phyloP scores from a whole-genome alignment of 2,113 vertebrate genomes.

The Meriones unguiculatus region DNA sequence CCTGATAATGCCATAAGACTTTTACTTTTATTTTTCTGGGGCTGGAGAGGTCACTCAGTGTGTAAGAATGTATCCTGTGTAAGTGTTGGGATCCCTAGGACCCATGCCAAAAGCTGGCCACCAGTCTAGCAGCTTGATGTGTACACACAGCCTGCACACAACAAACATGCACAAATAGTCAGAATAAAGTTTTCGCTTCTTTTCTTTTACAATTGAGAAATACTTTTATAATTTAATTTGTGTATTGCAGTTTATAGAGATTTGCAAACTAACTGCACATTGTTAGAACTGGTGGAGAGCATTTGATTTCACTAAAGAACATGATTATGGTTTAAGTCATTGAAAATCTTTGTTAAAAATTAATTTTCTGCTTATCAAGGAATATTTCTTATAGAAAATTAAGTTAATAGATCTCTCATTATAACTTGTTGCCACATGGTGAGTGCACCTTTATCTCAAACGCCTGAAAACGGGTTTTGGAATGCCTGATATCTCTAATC shows the following conservation, averaged over 20 bases:
- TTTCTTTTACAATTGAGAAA: background rate
- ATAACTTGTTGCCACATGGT: background rate
- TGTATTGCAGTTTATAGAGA: background rate
- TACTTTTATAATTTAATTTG: background rate
- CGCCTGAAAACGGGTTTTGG: background rate
- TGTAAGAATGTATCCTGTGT: too few species aligned
- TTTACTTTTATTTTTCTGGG: too few species aligned
- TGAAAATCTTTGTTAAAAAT: background rate
- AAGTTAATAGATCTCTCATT: background rate
- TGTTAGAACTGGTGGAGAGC: background rate
- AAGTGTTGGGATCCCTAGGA: background rate
- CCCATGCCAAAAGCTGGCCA: background rate
- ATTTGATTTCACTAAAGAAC: conserved; percentile 37
- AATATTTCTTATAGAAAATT: background rate
- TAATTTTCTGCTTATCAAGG: background rate
- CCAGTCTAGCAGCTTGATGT: too few species aligned
- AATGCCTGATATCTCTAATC: background rate
- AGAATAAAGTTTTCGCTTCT: background rate
- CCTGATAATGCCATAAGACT: background rate
- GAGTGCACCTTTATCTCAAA: background rate
- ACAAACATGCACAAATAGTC: background rate
- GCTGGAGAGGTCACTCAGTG: background rate
- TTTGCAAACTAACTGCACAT: background rate
- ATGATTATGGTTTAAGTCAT: background rate
- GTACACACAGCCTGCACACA: background rate